phyloP scores from a whole-genome alignment of 2,113 vertebrate genomes.

The Myocastor coypus region DNA sequence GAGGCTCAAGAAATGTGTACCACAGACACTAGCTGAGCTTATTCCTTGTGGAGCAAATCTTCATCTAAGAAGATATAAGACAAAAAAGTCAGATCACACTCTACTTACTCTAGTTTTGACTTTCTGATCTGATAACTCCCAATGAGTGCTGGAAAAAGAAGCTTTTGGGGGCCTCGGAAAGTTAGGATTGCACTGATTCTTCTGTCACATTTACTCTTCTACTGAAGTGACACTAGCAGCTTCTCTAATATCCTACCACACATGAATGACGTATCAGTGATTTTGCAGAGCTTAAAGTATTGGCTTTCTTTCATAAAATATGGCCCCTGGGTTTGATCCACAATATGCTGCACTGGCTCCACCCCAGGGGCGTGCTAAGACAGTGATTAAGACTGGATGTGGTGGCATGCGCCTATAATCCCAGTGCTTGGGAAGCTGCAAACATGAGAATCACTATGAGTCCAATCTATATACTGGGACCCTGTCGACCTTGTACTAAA shows the following conservation, averaged over 20 bases:
- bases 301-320: constrained; percentile 26
- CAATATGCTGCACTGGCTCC: no score
- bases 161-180: background rate
- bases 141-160: constrained; percentile 52
- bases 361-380: no score
- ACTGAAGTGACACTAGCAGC: constrained; percentile 7
- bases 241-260: background rate
- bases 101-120: background rate
- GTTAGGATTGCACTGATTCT: constrained; percentile 18
- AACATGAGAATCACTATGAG: no score
- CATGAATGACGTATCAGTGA: background rate
- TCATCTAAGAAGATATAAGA: background rate
- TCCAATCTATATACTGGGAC: no score
- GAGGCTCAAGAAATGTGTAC: constrained; percentile 46
- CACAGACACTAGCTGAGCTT: background rate
- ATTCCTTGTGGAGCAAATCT: background rate
- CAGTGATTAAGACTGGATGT: no score
- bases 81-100: background rate
- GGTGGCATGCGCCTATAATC: no score
- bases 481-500: no score
- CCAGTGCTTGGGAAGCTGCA: no score
- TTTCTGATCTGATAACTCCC: constrained; percentile 19
- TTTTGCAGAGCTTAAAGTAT: constrained; percentile 1
- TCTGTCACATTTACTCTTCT: constrained; percentile 77
- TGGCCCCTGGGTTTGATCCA: no score